A percentile compares a stretch with the other conserved stretches of the same genome.
These are phyloP conservation scores for Pharmacophagus antenor DNA, from an alignment of 2,888 invertebrate genomes.

Conservation along the genomic window DNA sequence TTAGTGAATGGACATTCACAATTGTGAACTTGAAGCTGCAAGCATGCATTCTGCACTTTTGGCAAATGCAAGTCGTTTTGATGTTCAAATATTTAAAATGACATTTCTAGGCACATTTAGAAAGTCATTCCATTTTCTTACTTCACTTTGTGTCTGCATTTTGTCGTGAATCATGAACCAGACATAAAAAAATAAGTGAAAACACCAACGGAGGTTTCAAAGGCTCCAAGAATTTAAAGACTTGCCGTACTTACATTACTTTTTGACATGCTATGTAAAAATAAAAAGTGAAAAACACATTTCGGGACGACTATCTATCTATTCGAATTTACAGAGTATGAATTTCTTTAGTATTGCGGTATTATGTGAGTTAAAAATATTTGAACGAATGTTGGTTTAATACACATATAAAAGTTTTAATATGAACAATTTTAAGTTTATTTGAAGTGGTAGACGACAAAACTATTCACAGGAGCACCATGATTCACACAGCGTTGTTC, in stretches of 20 bases:
- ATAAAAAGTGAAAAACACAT: background rate
- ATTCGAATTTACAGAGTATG: too few species aligned
- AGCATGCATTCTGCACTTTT: constrained; percentile 55
- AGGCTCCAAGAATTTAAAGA: constrained; percentile 14
- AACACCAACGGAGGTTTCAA: constrained; percentile 10
- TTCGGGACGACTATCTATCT: constrained; percentile 10
- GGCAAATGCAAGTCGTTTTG: constrained; percentile 47
- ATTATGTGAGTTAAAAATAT: too few species aligned
- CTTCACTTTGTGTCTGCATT: constrained; percentile 11
- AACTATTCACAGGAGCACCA: too few species aligned
- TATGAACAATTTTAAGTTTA: too few species aligned
- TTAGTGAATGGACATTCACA: constrained; percentile 78
- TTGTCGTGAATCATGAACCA: constrained; percentile 8
- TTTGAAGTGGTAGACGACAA: too few species aligned
- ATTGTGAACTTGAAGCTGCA: constrained; percentile 66
- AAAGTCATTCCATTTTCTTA: constrained; percentile 22
- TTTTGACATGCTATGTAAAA: constrained; percentile 13
- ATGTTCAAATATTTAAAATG: constrained; percentile 45
- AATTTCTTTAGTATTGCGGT: too few species aligned
- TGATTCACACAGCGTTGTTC: too few species aligned
- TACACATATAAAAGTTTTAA: too few species aligned
- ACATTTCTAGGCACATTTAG: constrained; percentile 33
- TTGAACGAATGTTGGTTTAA: too few species aligned
- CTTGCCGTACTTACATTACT: constrained; percentile 11
- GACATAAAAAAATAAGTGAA: constrained; percentile 9